Evolutionary conservation across 1,140 invertebrate species (phyloP).

Genomic region (Phthorimaea operculella): DNA sequence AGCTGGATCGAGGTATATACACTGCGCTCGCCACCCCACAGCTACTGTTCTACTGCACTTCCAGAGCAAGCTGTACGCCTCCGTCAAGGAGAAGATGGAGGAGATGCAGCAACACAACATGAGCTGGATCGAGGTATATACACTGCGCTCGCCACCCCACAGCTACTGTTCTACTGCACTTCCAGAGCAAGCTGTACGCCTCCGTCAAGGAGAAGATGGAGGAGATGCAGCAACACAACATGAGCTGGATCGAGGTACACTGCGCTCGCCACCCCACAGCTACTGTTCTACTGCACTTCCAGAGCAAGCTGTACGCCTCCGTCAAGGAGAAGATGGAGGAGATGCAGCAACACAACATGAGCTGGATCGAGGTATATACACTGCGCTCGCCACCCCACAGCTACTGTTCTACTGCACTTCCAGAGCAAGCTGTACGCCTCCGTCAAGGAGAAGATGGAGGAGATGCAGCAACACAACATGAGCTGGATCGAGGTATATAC

Average conservation of each 20-base stretch:
- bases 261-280: conserved; percentile 87
- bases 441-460: conserved; percentile 98
- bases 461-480: conserved; percentile 99
- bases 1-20: conserved; percentile 95
- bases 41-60: conserved; percentile 86
- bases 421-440: conserved; percentile 95
- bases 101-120: conserved; percentile 99
- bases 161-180: no score
- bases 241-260: conserved; percentile 99
- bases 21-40: no score
- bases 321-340: conserved; percentile 99
- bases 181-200: conserved; percentile 96
- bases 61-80: conserved; percentile 95
- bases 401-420: conserved; percentile 87
- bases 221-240: conserved; percentile 99
- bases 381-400: no score
- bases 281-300: conserved; percentile 99
- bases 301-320: conserved; percentile 93
- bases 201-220: conserved; percentile 98
- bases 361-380: conserved; percentile 93
- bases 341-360: conserved; percentile 99
- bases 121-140: conserved; percentile 97
- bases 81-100: conserved; percentile 98
- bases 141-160: no score
- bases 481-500: conserved; percentile 95